These are phyloP conservation scores for Allolobophora icterica DNA, from an alignment of 2,888 invertebrate genomes.

Conservation along the genomic window DNA sequence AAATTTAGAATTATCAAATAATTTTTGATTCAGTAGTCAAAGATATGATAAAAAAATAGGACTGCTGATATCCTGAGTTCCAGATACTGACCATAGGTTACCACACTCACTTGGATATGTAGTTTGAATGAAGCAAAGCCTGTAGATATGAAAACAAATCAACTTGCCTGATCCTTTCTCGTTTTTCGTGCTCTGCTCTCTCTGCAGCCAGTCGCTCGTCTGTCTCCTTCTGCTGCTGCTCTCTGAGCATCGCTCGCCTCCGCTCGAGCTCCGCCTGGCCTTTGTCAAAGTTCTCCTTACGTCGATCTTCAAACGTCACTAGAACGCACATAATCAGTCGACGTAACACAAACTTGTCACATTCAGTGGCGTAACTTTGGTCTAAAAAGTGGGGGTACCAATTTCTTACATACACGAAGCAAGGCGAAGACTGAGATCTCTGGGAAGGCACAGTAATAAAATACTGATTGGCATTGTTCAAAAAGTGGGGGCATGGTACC, in stretches of 20 bases:
- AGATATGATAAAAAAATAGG: background rate
- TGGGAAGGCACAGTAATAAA: too few relatives aligned
- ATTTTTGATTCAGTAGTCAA: background rate
- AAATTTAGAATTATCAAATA: background rate
- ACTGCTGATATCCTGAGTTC: background rate
- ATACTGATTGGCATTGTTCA: too few relatives aligned
- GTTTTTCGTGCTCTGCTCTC: conserved; percentile 82
- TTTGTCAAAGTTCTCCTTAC: conserved; percentile 95
- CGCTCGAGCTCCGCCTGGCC: conserved; percentile 96
- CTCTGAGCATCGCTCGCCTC: conserved; percentile 84
- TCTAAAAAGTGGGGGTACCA: too few relatives aligned
- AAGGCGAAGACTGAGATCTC: too few relatives aligned
- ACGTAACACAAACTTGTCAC: background rate
- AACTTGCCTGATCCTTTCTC: conserved; percentile 73
- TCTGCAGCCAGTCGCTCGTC: conserved; percentile 63
- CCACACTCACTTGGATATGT: too few relatives aligned
- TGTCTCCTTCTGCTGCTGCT: conserved; percentile 81
- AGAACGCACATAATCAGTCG: conserved; percentile 13
- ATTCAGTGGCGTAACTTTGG: too few relatives aligned
- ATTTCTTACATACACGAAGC: too few relatives aligned
- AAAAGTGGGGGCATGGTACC: too few relatives aligned
- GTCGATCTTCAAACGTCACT: conserved; percentile 84
- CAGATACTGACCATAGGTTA: background rate
- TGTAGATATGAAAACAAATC: background rate
- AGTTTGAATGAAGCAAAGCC: too few relatives aligned